Evolutionary conservation across 2,797 vertebrate genomes (phyloP).

Genomic region (Sebastolobus altivelis): DNA sequence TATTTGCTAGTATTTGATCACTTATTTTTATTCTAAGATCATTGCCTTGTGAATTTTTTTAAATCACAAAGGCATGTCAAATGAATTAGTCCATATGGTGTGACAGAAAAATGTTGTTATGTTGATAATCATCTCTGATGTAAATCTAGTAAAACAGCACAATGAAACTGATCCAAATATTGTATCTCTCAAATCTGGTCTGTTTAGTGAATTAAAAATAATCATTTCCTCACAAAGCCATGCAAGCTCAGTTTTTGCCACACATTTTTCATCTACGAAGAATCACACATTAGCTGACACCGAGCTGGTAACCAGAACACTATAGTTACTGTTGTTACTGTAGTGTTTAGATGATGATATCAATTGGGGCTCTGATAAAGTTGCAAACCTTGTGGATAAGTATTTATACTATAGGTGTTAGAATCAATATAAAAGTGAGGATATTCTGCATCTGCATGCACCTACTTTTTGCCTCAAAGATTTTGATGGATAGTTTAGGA

Average conservation of each 20-base stretch:
- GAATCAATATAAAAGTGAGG: not conserved
- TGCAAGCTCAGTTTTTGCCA: not conserved
- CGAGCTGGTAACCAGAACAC: not conserved
- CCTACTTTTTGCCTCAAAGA: not conserved
- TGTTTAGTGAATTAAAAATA: not conserved
- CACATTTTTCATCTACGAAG: too few species aligned
- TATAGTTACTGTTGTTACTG: not conserved
- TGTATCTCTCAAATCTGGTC: not conserved
- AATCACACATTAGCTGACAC: not conserved
- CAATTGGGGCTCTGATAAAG: not conserved
- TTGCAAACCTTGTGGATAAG: not conserved
- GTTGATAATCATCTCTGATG: not conserved
- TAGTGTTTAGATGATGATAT: slow-evolving; percentile 6
- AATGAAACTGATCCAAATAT: not conserved
- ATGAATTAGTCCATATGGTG: not conserved
- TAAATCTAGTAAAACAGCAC: not conserved
- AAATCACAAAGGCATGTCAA: not conserved
- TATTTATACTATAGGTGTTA: not conserved
- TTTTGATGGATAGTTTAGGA: not conserved
- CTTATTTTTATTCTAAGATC: not conserved
- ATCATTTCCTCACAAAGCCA: not conserved
- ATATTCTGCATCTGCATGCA: slow-evolving; percentile 7
- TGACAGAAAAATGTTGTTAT: not conserved
- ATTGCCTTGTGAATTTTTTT: not conserved
- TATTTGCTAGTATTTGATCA: not conserved